A percentile compares a stretch with the other conserved stretches of the same genome.
Conservation (phyloP, 53 echinoderm and acorn worm species). For the Echinarachnius parma region DNA sequence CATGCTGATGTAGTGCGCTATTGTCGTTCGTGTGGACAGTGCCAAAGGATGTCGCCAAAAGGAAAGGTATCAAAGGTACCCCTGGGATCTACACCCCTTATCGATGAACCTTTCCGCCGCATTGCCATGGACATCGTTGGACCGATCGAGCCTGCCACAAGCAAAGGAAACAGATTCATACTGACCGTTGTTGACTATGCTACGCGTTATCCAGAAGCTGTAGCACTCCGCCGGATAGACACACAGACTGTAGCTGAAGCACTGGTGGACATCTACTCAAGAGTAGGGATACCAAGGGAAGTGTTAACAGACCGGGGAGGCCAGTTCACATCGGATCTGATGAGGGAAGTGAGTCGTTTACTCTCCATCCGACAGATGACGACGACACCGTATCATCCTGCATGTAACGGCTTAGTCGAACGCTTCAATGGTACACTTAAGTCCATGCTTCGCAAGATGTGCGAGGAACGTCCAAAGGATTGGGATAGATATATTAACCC, state of each 20-base stretch:
- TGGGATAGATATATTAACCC: constrained; percentile 36
- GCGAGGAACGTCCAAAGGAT: constrained; percentile 25
- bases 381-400: constrained; percentile 41
- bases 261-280: constrained; percentile 3
- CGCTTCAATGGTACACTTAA: constrained; percentile 23
- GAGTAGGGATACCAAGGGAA: constrained; percentile 16
- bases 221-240: no score
- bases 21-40: constrained; percentile 30
- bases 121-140: constrained; percentile 10
- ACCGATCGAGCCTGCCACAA: constrained; percentile 30
- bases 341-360: constrained; percentile 41
- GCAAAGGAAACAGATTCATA: constrained; percentile 14
- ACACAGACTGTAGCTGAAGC: neutral
- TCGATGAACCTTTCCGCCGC: constrained; percentile 28
- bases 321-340: constrained; percentile 45
- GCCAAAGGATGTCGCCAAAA: constrained; percentile 21
- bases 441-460: constrained; percentile 24
- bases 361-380: constrained; percentile 41
- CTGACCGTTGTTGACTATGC: constrained; percentile 22
- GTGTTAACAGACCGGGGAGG: constrained; percentile 38
- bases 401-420: constrained; percentile 7
- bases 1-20: constrained; percentile 22
- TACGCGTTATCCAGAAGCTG: constrained; percentile 20
- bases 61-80: constrained; percentile 19
- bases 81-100: constrained; percentile 34